These are phyloP conservation scores for Cyprinodon tularosa DNA, from an alignment of 2,113 vertebrate genomes.

Conservation along the genomic window DNA sequence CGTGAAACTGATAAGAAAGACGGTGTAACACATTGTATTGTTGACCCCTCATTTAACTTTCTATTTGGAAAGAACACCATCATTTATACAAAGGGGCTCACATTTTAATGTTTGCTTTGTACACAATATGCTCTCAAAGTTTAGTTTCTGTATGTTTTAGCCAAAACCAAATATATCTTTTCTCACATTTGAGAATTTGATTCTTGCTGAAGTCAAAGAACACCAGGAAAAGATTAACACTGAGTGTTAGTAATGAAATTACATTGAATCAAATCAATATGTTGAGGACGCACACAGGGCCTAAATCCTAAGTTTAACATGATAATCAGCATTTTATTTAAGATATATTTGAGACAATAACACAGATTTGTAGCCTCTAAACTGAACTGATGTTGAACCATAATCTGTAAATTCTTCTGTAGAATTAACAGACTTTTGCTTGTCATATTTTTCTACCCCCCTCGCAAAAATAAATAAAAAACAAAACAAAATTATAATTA, in stretches of 20 bases:
- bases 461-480: not conserved
- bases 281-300: not conserved
- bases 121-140: too few relatives aligned
- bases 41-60: not conserved
- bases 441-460: constrained; percentile 8
- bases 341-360: not conserved
- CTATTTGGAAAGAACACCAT: not conserved
- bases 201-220: not conserved
- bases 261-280: constrained; percentile 4
- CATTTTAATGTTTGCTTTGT: too few relatives aligned
- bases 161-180: not conserved
- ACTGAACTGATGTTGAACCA: constrained; percentile 4
- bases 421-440: constrained; percentile 1
- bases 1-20: not conserved
- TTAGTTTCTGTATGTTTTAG: not conserved
- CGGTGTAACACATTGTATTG: too few relatives aligned
- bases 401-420: constrained; percentile 17
- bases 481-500: not conserved
- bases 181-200: not conserved
- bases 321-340: not conserved
- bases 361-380: not conserved
- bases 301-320: constrained; percentile 13
- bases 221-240: not conserved
- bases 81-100: too few relatives aligned
- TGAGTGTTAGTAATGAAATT: not conserved